Base-by-base conservation (phyloP, 2,113 vertebrate genomes). In the Xerus inauris region DNA sequence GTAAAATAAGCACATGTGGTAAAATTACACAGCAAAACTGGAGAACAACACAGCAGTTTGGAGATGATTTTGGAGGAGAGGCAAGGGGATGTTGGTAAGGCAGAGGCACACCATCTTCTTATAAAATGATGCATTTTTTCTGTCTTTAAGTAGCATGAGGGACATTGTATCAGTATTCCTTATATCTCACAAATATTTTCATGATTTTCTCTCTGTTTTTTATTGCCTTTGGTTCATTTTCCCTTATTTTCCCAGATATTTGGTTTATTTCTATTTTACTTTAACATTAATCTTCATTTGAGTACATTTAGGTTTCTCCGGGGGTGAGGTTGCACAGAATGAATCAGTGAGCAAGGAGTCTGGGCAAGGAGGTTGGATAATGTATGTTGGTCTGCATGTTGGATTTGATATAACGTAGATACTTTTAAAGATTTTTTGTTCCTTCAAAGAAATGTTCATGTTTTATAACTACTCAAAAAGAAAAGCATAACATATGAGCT, bases 401-500 rank as follows among this genome's bases (percentile, higher is more conserved):
- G 67, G 10, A 38, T 49, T 80, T 92, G 75, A 69, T 57, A 24
- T 24, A 85, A 67, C 12, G 67, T 0, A 76, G 57, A 2, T 30
- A 81, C 30, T 40, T 40, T 77, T 42, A 85, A 72, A 1, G 38
- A 35, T 45, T 6, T 67, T 54, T 30, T 79, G 59, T 85, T 89
- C 38, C 32, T n/a, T 85, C 72, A 62, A 59, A 24, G 47, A 73
- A 84, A 85, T 35, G 84, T 45, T 85, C 45, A 71, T 79, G 40
- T 40, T 94, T 94, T 38, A 73, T 85, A 85, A 89, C 49, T 73
- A 59, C 6, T 67, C 57, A 57, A 84, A 84, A 42, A 19, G 28
- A 32, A 87, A 73, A n/a, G 76, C 57, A 67, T 71, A 7, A 59
- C 16, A n/a, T 67, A 71, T 12, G 26, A 82, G 76, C n/a, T 64